Evolutionary conservation across 2,888 invertebrate species (phyloP).

Genomic region (Cheilosia vernalis): DNA sequence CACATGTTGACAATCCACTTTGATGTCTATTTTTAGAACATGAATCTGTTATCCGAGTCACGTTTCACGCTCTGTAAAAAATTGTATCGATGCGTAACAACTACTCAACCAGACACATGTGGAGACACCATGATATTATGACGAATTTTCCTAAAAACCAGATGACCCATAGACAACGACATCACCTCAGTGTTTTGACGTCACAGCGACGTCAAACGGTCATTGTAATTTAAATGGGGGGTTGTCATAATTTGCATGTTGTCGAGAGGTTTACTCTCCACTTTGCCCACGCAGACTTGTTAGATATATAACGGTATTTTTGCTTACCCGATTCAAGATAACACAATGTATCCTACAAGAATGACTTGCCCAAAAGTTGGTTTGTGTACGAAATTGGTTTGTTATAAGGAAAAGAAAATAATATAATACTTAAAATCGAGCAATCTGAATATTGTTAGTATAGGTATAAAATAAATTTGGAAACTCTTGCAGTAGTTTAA

Average conservation of each 20-base stretch:
- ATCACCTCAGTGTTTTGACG: neutral
- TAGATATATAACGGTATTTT: too few species aligned
- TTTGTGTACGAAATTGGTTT: slow-evolving; percentile 63
- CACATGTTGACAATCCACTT: slow-evolving; percentile 30
- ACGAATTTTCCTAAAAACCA: neutral
- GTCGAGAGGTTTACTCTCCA: neutral
- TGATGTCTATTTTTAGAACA: slow-evolving; percentile 26
- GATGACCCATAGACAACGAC: slow-evolving; percentile 5
- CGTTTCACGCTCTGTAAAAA: slow-evolving; percentile 5
- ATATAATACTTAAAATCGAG: slow-evolving; percentile 1
- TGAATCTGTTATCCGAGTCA: neutral
- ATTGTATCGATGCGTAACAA: slow-evolving; percentile 12
- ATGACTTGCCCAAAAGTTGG: slow-evolving; percentile 68
- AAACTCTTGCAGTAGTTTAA: neutral
- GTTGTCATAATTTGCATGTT: neutral
- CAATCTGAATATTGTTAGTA: slow-evolving; percentile 49
- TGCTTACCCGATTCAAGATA: slow-evolving; percentile 33
- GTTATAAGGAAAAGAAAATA: slow-evolving; percentile 6
- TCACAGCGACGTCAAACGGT: slow-evolving; percentile 31
- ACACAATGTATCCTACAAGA: slow-evolving; percentile 58
- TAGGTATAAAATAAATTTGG: slow-evolving; percentile 22
- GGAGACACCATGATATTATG: neutral
- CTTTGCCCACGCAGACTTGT: neutral
- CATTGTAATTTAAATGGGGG: neutral
- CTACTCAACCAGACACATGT: slow-evolving; percentile 20